Evolutionary conservation across 2,113 vertebrate species (phyloP).

Genomic region (Oenanthe oenanthe): DNA sequence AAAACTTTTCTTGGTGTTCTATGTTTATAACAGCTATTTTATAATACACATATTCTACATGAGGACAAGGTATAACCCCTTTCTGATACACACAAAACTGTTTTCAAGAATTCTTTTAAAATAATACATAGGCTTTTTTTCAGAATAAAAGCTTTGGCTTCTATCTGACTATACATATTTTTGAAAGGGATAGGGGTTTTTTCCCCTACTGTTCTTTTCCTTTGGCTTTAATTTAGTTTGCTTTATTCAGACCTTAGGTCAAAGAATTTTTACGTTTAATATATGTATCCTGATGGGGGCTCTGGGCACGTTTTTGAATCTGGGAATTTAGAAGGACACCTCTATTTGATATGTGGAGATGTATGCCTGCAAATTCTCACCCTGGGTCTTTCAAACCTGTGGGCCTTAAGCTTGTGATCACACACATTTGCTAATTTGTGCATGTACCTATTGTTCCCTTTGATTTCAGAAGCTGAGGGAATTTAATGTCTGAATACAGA

Average conservation of each 20-base stretch:
- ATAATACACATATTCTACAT: not conserved
- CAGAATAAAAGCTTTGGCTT: slow-evolving; percentile 12
- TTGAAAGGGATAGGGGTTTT: not conserved
- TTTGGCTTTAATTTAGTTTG: not conserved
- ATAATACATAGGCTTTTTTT: not conserved
- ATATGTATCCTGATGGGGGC: not conserved
- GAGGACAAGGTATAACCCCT: not conserved
- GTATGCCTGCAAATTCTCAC: not conserved
- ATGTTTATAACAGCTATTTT: not conserved
- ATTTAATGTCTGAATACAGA: not conserved
- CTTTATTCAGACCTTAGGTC: slow-evolving; percentile 15
- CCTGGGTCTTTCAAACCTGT: not conserved
- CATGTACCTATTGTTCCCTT: not conserved
- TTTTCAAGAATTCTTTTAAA: not conserved
- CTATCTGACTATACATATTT: not conserved
- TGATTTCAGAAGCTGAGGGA: slow-evolving; percentile 13
- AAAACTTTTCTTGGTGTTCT: not conserved
- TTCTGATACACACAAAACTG: not conserved
- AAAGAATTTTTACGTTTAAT: not conserved
- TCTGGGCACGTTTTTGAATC: not conserved
- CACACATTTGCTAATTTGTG: not conserved
- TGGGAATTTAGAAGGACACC: not conserved
- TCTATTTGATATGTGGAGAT: not conserved
- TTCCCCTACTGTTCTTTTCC: not conserved
- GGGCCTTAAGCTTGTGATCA: not conserved